A percentile compares a stretch with the other conserved stretches of the same genome.
These are phyloP conservation scores for Hylaea fasciaria DNA, from an alignment of 2,888 invertebrate genomes.

Conservation along the genomic window DNA sequence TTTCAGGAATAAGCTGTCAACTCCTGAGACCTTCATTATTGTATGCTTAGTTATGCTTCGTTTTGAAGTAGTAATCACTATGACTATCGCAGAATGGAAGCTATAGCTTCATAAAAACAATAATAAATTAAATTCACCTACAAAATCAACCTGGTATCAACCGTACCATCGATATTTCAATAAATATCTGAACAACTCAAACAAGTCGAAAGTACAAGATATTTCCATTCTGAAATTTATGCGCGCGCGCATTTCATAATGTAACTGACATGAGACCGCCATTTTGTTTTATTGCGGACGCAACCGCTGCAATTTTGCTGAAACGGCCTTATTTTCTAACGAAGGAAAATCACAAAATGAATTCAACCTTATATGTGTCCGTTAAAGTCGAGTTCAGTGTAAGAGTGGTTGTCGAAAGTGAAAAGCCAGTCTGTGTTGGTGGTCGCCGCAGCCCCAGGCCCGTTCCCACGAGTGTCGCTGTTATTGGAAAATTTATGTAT, in stretches of 20 bases:
- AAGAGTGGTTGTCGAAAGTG: slow-evolving; percentile 66
- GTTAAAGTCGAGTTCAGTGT: slow-evolving; percentile 55
- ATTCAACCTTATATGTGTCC: slow-evolving; percentile 35
- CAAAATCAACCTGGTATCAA: neutral
- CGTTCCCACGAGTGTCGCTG: slow-evolving; percentile 81
- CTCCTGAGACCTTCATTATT: no score
- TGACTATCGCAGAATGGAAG: no score
- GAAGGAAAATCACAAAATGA: slow-evolving; percentile 40
- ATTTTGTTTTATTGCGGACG: slow-evolving; percentile 73
- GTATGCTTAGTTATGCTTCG: no score
- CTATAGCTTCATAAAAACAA: neutral
- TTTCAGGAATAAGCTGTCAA: no score
- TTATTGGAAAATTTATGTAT: slow-evolving; percentile 82
- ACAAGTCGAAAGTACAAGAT: slow-evolving; percentile 51
- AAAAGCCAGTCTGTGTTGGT: slow-evolving; percentile 80
- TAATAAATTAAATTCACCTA: neutral
- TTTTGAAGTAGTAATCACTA: no score
- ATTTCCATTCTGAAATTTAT: slow-evolving; percentile 72
- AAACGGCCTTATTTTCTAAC: slow-evolving; percentile 77
- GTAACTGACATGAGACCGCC: slow-evolving; percentile 56
- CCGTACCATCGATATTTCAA: slow-evolving; percentile 5
- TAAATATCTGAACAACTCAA: slow-evolving; percentile 16
- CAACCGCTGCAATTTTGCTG: slow-evolving; percentile 74
- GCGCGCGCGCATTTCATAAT: slow-evolving; percentile 58
- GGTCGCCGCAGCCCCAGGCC: slow-evolving; percentile 73